phyloP scores from a whole-genome alignment of 2,113 vertebrate genomes.

The Azemiops feae region DNA sequence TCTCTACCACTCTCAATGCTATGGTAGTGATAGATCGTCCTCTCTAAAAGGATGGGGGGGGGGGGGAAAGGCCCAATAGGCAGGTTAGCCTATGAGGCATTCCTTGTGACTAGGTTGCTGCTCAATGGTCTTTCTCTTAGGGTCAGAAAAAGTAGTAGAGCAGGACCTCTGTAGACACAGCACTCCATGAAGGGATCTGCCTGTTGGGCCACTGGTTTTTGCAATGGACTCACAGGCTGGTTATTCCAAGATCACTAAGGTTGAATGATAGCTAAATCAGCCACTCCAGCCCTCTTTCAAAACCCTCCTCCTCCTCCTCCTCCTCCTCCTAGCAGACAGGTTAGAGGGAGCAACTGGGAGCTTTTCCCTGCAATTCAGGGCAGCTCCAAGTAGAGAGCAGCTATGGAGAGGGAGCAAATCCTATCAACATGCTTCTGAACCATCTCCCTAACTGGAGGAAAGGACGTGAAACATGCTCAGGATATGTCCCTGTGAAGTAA shows the following conservation, averaged over 20 bases:
- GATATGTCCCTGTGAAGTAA: background rate
- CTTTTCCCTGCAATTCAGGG: background rate
- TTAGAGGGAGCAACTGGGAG: background rate
- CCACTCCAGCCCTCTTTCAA: background rate
- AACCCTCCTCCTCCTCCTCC: too few relatives aligned
- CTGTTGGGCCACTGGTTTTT: background rate
- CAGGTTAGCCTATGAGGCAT: too few relatives aligned
- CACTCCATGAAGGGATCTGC: background rate
- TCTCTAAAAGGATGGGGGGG: too few relatives aligned
- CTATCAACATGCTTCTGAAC: background rate
- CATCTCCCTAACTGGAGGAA: background rate
- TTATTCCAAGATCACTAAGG: background rate
- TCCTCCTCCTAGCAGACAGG: background rate
- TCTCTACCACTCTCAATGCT: background rate
- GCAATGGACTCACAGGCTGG: background rate
- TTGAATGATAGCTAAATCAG: background rate
- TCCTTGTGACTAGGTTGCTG: too few relatives aligned
- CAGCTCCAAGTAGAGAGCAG: background rate
- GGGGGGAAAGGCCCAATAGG: too few relatives aligned
- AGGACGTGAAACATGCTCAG: background rate
- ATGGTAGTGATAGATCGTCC: background rate
- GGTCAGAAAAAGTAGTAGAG: background rate
- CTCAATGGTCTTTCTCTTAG: background rate
- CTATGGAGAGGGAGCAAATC: background rate
- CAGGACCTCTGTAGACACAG: background rate